Conservation (phyloP, 2,113 vertebrate genomes). For the Petrocephalus microphthalmus region DNA sequence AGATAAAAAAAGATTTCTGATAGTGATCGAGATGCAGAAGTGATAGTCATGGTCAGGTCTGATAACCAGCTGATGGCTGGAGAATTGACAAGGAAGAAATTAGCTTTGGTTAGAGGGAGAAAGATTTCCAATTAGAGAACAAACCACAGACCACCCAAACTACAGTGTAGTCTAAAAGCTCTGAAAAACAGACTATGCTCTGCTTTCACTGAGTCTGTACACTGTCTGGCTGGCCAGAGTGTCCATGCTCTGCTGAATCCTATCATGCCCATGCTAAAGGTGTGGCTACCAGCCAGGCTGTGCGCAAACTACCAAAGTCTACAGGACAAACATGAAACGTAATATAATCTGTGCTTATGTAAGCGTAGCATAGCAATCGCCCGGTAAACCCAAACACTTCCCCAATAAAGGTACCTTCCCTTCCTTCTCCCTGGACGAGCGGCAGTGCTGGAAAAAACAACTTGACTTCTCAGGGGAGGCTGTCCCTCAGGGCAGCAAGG, state of each 20-base stretch:
- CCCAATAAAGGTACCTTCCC: constrained; percentile 26
- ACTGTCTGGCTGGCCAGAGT: not conserved
- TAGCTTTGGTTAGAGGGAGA: constrained; percentile 30
- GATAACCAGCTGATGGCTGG: not conserved
- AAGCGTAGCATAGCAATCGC: not conserved
- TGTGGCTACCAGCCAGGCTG: not conserved
- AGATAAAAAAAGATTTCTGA: not conserved
- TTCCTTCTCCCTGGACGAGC: not conserved
- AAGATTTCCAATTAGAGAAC: constrained; percentile 40
- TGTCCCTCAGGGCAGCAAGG: not conserved
- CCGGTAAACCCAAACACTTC: not conserved
- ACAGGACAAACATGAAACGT: not conserved
- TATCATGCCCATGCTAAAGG: not conserved
- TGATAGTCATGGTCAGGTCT: not conserved
- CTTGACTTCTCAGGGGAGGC: not conserved
- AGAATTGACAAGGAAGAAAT: constrained; percentile 25
- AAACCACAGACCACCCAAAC: not conserved
- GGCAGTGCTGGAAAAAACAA: not conserved
- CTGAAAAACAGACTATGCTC: not conserved
- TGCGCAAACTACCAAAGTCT: not conserved
- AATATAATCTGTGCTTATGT: not conserved
- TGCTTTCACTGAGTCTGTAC: not conserved
- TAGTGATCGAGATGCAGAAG: not conserved
- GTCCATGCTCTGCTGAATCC: not conserved
- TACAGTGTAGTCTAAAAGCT: not conserved